Conservation (phyloP, 2,888 invertebrate genomes). For the Schizotus pectinicornis region DNA sequence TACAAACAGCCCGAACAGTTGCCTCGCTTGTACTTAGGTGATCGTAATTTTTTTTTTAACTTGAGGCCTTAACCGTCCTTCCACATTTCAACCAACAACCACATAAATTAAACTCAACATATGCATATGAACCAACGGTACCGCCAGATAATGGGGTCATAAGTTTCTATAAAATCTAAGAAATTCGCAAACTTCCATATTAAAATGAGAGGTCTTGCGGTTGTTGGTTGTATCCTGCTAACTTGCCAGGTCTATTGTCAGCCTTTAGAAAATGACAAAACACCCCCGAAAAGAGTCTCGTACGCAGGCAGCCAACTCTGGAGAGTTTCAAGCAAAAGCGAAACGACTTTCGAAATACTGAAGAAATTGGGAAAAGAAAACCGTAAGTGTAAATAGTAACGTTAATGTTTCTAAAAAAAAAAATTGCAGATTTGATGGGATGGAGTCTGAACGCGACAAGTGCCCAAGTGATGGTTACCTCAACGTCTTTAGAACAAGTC, state of each 20-base stretch:
- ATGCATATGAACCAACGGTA: constrained; percentile 16
- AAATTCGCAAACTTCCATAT: constrained; percentile 5
- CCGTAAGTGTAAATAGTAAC: constrained; percentile 57
- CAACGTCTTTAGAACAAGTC: constrained; percentile 67
- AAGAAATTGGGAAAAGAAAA: constrained; percentile 63
- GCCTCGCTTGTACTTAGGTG: too few species aligned
- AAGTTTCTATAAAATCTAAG: constrained; percentile 19
- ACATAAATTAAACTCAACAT: background rate
- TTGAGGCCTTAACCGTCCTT: too few species aligned
- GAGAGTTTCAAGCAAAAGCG: constrained; percentile 67
- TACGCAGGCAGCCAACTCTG: constrained; percentile 81
- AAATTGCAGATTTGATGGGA: constrained; percentile 56
- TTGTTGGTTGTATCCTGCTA: constrained; percentile 1
- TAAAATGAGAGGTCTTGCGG: constrained; percentile 13
- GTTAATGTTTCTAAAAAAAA: background rate
- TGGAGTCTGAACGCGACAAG: constrained; percentile 70
- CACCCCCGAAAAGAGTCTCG: constrained; percentile 56
- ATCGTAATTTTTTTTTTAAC: too few species aligned
- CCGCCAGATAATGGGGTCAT: constrained; percentile 11
- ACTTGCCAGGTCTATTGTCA: background rate
- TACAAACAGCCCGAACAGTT: too few species aligned
- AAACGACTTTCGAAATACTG: constrained; percentile 62
- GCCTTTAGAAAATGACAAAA: background rate
- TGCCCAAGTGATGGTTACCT: constrained; percentile 74
- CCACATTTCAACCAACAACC: too few species aligned